These are phyloP conservation scores for Phymatocera aterrima DNA, from an alignment of 2,888 invertebrate species.

Conservation along the genomic window DNA sequence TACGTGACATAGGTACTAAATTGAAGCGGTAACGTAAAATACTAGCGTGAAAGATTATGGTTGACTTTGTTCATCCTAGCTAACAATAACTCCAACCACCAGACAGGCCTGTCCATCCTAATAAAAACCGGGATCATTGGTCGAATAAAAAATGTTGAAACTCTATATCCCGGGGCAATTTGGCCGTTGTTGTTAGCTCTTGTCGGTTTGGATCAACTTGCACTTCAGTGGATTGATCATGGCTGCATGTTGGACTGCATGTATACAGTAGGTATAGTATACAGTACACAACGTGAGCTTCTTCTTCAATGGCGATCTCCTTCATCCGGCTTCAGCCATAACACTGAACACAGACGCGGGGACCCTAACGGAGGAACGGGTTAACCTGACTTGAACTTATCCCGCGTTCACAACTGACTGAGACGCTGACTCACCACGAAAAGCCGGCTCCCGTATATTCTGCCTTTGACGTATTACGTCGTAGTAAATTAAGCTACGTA, in stretches of 20 bases:
- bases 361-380: conserved; percentile 7
- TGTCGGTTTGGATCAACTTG: not conserved
- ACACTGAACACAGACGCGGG: not conserved
- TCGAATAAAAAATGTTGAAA: conserved; percentile 27
- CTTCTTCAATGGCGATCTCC: not conserved
- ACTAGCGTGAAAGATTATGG: not conserved
- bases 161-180: not conserved
- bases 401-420: conserved; percentile 17
- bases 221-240: not conserved
- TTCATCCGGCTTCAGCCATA: conserved; percentile 1
- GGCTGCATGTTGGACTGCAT: not conserved
- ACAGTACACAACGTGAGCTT: not conserved
- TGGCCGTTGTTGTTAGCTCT: not conserved
- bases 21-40: not conserved
- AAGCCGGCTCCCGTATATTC: conserved; percentile 20
- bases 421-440: conserved; percentile 1
- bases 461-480: conserved; percentile 12
- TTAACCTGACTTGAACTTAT: conserved; percentile 43
- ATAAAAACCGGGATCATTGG: not conserved
- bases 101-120: conserved; percentile 7
- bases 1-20: not conserved
- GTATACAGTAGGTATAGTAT: no score
- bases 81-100: not conserved
- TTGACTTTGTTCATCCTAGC: not conserved
- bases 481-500: conserved; percentile 8